Percentiles rank a stretch among this genome's conserved stretches.
These are phyloP conservation scores for Stomatorhinus walkeri DNA, from an alignment of 2,797 vertebrate species.

Conservation along the genomic window DNA sequence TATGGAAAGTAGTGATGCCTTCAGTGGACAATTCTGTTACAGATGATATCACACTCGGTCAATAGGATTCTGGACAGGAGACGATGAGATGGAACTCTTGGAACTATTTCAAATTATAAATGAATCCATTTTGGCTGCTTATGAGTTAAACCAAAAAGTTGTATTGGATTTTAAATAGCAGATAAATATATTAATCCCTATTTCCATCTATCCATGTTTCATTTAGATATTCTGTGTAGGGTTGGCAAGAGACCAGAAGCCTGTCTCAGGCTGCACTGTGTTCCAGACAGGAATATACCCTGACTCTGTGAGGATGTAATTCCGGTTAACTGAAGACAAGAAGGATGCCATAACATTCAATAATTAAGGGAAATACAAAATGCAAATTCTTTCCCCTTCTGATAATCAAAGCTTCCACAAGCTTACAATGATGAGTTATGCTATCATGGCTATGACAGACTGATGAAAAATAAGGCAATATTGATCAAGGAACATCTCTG, in stretches of 20 bases:
- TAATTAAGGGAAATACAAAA: constrained; percentile 1
- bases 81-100: neutral
- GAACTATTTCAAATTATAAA: neutral
- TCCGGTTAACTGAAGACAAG: neutral
- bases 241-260: neutral
- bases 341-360: neutral
- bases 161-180: neutral
- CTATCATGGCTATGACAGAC: neutral
- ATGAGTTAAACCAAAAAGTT: neutral
- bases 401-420: constrained; percentile 7
- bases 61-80: neutral
- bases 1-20: neutral
- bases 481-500: neutral
- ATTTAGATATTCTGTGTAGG: neutral
- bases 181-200: neutral
- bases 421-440: neutral
- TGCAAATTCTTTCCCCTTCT: neutral
- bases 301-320: neutral
- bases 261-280: neutral
- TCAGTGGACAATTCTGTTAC: neutral
- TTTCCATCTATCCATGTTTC: neutral
- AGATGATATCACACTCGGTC: neutral
- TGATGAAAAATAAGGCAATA: neutral
- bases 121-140: neutral
- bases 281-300: neutral